Evolutionary conservation across 2,797 vertebrate genomes (phyloP).

Genomic region (Malacoraja senta): DNA sequence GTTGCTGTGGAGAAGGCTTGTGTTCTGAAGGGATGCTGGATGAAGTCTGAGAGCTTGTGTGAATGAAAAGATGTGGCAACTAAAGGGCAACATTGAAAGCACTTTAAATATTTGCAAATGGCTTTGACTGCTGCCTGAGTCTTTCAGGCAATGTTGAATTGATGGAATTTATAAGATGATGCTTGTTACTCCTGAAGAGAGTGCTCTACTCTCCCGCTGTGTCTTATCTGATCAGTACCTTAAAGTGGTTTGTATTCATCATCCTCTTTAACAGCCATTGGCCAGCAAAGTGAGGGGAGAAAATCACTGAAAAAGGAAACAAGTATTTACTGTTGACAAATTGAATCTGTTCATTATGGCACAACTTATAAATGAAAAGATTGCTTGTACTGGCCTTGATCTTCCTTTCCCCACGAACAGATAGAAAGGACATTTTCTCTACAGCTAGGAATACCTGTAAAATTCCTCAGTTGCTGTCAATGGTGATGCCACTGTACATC

Average conservation of each 20-base stretch:
- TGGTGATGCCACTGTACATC: neutral
- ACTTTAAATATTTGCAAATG: neutral
- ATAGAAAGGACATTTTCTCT: neutral
- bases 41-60: neutral
- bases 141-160: neutral
- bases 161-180: constrained; percentile 7
- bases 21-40: neutral
- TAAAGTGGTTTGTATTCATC: neutral
- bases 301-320: no score
- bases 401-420: neutral
- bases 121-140: constrained; percentile 2
- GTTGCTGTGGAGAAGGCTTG: neutral
- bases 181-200: neutral
- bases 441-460: neutral
- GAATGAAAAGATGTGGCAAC: neutral
- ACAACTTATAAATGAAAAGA: no score
- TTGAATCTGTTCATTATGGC: neutral
- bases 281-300: neutral
- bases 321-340: neutral
- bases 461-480: neutral
- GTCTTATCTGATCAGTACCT: neutral
- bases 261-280: neutral
- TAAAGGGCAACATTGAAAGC: neutral
- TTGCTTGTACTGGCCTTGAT: neutral
- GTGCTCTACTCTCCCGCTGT: neutral